These are phyloP conservation scores for Helogale parvula DNA, from an alignment of 2,113 vertebrate genomes.

Conservation along the genomic window DNA sequence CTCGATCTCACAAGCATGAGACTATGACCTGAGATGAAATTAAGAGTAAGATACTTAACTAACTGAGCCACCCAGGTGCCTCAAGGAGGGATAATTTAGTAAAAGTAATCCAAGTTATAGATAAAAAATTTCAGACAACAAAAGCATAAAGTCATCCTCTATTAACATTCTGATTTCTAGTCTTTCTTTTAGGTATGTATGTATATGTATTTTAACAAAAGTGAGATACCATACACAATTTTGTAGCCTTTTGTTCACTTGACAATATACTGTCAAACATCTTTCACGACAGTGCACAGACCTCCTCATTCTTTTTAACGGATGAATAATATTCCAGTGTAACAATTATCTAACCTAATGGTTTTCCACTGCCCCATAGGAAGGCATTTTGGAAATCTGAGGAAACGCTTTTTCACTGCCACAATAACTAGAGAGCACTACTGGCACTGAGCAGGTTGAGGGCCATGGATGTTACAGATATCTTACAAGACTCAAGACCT, in stretches of 20 bases:
- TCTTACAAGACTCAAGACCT: neutral
- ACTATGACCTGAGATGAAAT: too few species aligned
- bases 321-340: neutral
- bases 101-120: slow-evolving; percentile 1
- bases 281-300: neutral
- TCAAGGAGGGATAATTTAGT: slow-evolving; percentile 1
- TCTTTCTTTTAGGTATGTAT: neutral
- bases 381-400: slow-evolving; percentile 24
- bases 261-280: neutral
- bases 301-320: slow-evolving; percentile 13
- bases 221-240: neutral
- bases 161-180: neutral
- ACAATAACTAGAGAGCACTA: neutral
- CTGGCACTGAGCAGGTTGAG: neutral
- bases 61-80: too few species aligned
- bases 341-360: neutral
- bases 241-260: neutral
- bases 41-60: too few species aligned
- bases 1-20: too few species aligned
- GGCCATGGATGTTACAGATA: neutral
- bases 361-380: neutral
- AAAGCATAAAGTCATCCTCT: neutral
- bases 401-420: neutral
- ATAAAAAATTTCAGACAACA: slow-evolving; percentile 18
- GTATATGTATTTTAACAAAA: slow-evolving; percentile 4